These are phyloP conservation scores for Avahi laniger DNA, from an alignment of 2,797 vertebrate genomes.

Conservation along the genomic window DNA sequence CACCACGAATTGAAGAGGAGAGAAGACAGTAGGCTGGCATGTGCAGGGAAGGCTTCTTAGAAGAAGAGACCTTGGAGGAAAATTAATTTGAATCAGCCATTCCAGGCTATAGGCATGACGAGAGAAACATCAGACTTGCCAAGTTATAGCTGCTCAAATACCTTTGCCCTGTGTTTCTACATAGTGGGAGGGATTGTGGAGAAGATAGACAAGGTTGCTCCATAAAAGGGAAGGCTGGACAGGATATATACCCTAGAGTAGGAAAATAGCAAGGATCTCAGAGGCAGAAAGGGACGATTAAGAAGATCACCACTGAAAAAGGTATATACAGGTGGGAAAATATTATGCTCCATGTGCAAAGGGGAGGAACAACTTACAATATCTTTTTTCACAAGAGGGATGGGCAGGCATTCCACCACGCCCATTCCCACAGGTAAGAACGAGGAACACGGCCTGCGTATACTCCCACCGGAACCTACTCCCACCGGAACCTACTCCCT, in stretches of 20 bases:
- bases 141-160: neutral
- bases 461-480: neutral
- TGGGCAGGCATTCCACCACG: neutral
- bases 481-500: slow-evolving; percentile 46
- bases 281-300: neutral
- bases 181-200: too few relatives aligned
- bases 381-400: neutral
- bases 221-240: neutral
- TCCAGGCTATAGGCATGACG: neutral
- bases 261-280: neutral
- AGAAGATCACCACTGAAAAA: neutral
- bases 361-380: neutral
- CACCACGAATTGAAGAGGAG: neutral
- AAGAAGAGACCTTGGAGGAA: neutral
- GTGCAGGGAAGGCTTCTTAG: neutral
- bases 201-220: neutral
- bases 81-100: neutral
- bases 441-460: neutral
- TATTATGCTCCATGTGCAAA: neutral
- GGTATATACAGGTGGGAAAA: neutral
- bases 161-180: neutral
- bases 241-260: neutral
- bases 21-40: neutral
- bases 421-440: neutral
- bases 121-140: neutral